Evolutionary conservation across 2,888 invertebrate genomes (phyloP).

Genomic region (Cacoxenus indagator): DNA sequence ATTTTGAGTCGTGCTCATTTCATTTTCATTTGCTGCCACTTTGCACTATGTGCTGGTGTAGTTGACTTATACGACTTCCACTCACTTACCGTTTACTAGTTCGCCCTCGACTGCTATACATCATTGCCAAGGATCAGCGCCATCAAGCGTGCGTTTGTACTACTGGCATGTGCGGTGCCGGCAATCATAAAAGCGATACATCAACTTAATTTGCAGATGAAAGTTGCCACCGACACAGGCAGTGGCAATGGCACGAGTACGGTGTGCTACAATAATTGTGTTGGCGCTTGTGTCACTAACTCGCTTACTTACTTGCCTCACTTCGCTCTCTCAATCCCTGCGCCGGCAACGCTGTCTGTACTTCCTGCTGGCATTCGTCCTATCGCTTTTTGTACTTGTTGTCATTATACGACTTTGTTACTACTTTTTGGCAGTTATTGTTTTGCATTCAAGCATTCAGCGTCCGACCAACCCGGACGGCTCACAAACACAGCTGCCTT

Average conservation of each 20-base stretch:
- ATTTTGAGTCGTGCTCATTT: slow-evolving; percentile 5
- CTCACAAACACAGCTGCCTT: background rate
- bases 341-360: no score
- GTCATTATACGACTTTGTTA: slow-evolving; percentile 18
- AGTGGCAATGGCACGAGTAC: background rate
- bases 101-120: no score
- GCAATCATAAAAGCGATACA: slow-evolving; percentile 8
- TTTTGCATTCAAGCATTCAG: slow-evolving; percentile 8
- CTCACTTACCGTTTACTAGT: no score
- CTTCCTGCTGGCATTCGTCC: background rate
- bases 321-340: no score
- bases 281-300: no score
- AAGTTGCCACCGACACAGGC: background rate
- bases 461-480: background rate
- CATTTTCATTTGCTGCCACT: slow-evolving; percentile 9
- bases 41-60: slow-evolving; percentile 7
- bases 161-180: background rate
- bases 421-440: slow-evolving; percentile 21
- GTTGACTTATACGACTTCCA: no score
- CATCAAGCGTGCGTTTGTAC: background rate
- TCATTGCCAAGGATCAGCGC: no score
- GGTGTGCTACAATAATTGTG: no score
- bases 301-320: no score
- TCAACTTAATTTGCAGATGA: slow-evolving; percentile 10
- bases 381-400: slow-evolving; percentile 1